Conservation (phyloP, 1,140 invertebrate genomes). For the Diorhabda carinulata region DNA sequence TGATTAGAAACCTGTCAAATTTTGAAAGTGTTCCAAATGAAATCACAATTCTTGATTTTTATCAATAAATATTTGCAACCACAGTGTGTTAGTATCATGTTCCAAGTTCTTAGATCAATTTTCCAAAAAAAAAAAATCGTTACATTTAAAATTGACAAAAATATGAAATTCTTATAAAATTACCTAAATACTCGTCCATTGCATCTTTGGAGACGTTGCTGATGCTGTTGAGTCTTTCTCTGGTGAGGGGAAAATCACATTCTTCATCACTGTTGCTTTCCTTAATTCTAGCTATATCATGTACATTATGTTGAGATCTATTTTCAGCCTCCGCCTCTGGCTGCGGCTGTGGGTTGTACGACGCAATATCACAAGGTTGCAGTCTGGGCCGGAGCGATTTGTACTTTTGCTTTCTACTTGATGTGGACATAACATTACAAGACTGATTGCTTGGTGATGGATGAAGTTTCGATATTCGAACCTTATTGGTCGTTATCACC, state of each 20-base stretch:
- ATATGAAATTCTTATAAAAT: background rate
- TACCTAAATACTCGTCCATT: conserved; percentile 67
- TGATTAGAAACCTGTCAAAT: too few species aligned
- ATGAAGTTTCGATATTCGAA: conserved; percentile 37
- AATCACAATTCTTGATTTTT: too few species aligned
- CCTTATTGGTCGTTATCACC: conserved; percentile 26
- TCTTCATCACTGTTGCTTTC: conserved; percentile 33
- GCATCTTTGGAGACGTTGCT: conserved; percentile 73
- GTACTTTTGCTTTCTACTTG: conserved; percentile 46
- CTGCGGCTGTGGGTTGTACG: conserved; percentile 40
- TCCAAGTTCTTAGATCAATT: background rate
- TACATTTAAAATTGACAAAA: too few species aligned
- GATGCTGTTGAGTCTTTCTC: conserved; percentile 63
- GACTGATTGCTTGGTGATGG: conserved; percentile 9
- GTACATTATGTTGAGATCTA: conserved; percentile 41
- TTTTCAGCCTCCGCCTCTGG: conserved; percentile 27
- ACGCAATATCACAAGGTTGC: conserved; percentile 45
- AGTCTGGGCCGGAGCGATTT: conserved; percentile 53
- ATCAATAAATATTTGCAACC: too few species aligned
- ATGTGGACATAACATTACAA: conserved; percentile 20
- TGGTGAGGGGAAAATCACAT: conserved; percentile 39
- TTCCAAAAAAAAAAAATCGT: background rate
- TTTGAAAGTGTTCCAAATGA: too few species aligned
- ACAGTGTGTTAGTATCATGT: too few species aligned
- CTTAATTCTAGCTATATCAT: conserved; percentile 31